phyloP scores from a whole-genome alignment of 1,140 invertebrate species.

The Papilio xuthus region DNA sequence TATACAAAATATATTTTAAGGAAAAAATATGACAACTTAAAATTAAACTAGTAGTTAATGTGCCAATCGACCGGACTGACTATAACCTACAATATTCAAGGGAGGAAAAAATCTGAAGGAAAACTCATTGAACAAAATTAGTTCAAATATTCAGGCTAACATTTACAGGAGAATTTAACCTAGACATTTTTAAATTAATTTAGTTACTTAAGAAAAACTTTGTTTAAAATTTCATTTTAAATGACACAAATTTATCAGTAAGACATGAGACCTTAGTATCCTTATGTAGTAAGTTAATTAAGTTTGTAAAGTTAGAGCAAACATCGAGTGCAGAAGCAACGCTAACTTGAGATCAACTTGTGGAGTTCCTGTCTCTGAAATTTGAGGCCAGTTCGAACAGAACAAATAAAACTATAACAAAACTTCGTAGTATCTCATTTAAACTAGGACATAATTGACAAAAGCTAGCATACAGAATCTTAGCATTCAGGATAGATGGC shows the following conservation, averaged over 20 bases:
- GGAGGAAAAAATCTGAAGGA: too few species aligned
- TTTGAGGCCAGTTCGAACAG: not conserved
- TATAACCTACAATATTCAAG: not conserved
- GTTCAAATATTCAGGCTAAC: too few species aligned
- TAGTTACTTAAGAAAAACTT: not conserved
- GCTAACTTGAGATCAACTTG: conserved; percentile 8
- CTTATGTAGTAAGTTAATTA: conserved; percentile 12
- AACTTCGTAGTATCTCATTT: not conserved
- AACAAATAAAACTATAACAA: conserved; percentile 6
- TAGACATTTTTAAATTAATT: not conserved
- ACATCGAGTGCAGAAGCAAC: not conserved
- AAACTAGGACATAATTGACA: not conserved
- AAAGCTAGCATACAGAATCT: not conserved
- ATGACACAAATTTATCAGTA: not conserved
- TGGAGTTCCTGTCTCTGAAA: not conserved
- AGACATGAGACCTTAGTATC: not conserved
- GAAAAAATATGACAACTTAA: not conserved
- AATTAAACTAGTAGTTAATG: not conserved
- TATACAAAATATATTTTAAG: not conserved
- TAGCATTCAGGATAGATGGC: not conserved
- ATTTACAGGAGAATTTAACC: not conserved
- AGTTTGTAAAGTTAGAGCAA: conserved; percentile 13
- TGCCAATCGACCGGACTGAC: not conserved
- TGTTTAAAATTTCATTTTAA: not conserved
- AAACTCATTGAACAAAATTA: too few species aligned